Conservation (phyloP, 2,888 invertebrate species). For the Helobdella robusta region DNA sequence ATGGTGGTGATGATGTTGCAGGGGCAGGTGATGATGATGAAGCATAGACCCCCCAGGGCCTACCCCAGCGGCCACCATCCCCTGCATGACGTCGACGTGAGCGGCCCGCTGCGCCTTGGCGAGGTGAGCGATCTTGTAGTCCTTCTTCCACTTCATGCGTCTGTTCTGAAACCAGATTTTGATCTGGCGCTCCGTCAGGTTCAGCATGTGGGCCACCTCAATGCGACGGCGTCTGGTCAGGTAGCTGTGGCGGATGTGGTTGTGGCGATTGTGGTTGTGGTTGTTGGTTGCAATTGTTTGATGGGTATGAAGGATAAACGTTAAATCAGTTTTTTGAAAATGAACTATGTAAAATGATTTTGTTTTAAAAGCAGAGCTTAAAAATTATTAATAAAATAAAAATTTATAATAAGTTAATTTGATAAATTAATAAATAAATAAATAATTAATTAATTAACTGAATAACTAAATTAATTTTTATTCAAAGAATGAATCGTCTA, state of each 20-base stretch:
- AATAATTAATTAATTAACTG: too few relatives aligned
- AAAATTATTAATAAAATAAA: neutral
- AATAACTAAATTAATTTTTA: neutral
- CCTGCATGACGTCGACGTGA: constrained; percentile 28
- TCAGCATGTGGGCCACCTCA: constrained; percentile 30
- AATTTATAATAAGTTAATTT: neutral
- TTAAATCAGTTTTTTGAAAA: too few relatives aligned
- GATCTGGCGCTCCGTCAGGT: constrained; percentile 29
- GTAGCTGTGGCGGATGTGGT: neutral
- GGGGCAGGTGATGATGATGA: constrained; percentile 18
- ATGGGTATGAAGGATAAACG: too few relatives aligned
- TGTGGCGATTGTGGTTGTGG: too few relatives aligned
- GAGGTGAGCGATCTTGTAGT: constrained; percentile 30
- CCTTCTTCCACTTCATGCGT: constrained; percentile 31
- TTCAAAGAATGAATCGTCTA: constrained; percentile 91
- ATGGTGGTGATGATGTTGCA: constrained; percentile 24
- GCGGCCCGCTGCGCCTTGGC: constrained; percentile 28
- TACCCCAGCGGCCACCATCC: constrained; percentile 21
- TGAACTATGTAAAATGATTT: too few relatives aligned
- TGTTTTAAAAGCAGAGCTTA: neutral
- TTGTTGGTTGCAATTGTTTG: neutral
- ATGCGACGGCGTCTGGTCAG: constrained; percentile 19
- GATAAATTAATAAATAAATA: neutral
- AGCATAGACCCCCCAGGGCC: constrained; percentile 17
- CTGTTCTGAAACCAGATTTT: constrained; percentile 30